Percentiles rank a stretch among this genome's conserved stretches.
These are phyloP conservation scores for Phoenicopterus ruber DNA, from an alignment of 2,113 vertebrate species.

Conservation along the genomic window DNA sequence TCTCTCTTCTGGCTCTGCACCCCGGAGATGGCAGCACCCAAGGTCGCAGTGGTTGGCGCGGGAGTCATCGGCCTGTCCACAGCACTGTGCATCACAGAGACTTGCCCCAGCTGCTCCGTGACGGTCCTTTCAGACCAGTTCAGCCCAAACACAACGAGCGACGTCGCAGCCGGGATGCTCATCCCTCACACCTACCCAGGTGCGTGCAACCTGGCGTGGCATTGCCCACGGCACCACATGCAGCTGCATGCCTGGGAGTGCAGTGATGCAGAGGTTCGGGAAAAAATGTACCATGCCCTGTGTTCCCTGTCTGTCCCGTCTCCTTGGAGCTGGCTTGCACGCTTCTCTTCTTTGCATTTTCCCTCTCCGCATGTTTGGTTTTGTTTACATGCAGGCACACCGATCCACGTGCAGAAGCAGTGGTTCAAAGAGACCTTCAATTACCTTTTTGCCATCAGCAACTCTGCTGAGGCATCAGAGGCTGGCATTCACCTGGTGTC, in stretches of 20 bases:
- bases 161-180: constrained; percentile 89
- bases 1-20: neutral
- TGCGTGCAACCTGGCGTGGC: neutral
- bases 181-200: constrained; percentile 80
- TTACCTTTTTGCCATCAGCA: constrained; percentile 79
- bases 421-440: constrained; percentile 90
- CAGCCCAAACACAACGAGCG: constrained; percentile 86
- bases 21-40: constrained; percentile 45
- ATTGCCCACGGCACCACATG: neutral
- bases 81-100: constrained; percentile 77
- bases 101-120: constrained; percentile 75
- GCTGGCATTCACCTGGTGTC: constrained; percentile 86
- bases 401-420: constrained; percentile 73
- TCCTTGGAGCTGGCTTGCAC: neutral
- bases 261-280: neutral
- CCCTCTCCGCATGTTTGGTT: neutral
- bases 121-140: constrained; percentile 84
- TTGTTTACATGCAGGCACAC: constrained; percentile 71
- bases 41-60: constrained; percentile 82
- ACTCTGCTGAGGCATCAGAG: constrained; percentile 75
- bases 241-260: fast-evolving
- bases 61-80: constrained; percentile 89
- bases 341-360: neutral
- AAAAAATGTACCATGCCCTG: neutral
- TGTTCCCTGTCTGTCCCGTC: neutral